Evolutionary conservation across 2,113 vertebrate species (phyloP), one percentile per base, ranked within the genome.

Genomic region (Elephas maximus): DNA sequence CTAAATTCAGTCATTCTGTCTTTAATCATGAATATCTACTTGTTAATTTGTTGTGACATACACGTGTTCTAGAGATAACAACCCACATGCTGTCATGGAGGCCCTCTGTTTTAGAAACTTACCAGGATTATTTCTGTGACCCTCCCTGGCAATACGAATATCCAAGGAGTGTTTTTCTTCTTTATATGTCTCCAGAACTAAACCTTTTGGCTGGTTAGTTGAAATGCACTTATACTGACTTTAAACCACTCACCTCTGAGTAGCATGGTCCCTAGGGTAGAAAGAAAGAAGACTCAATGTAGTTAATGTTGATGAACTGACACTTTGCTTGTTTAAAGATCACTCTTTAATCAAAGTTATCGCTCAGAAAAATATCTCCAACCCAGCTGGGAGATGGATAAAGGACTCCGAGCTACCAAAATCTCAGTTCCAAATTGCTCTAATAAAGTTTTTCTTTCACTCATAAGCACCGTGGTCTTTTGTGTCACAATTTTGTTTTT

Each of bases 101-200:
- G 37, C 11, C 62, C 8, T 92, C 21, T 85, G 3, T 37, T 51
- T 95, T 88, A 84, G 73, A 85, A 71, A 94, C 7, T 67, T 60
- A 79, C 15, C 76, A 73, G n/a, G 30, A 88, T 51, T 85, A 84
- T 80, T 95, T 92, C 15, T 92, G 30, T 37, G 53, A 84, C 65
- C 30, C 73, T 48, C 23, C 28, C n/a, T 80, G 83, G 33, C 37
- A 89, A n/a, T 48, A 53, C 21, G 28, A 63, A 90, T 95, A 69
- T 60, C 3, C 33, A 81, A 60, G 92, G 33, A 84, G 20, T 62
- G 33, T 80, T 93, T 81, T 83, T 95, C 28, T 77, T 91, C 10
- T 84, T 89, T 60, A 33, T 44, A 0, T 67, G 2, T 28, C 65
- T 91, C 71, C 41, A 81, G 60, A 82, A 78, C 21, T 85, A 73